These are phyloP conservation scores for Conus canariensis DNA, from an alignment of 2,888 invertebrate species.

Conservation along the genomic window DNA sequence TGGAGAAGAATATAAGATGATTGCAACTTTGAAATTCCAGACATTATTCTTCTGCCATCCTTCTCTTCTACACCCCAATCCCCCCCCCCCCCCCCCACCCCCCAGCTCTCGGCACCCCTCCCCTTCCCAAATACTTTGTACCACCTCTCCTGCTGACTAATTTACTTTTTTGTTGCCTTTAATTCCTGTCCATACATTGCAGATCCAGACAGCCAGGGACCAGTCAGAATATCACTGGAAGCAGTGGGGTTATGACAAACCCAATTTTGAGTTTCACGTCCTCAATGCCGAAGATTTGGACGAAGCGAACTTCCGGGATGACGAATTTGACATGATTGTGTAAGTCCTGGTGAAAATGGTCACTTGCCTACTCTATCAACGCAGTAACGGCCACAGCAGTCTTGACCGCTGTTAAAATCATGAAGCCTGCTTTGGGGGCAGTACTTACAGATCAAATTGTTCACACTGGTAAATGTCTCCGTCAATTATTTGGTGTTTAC, in stretches of 20 bases:
- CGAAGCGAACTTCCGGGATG: slow-evolving; percentile 48
- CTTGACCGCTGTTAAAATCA: background rate
- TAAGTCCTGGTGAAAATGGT: slow-evolving; percentile 45
- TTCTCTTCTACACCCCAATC: no score
- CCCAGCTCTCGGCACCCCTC: no score
- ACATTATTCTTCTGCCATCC: no score
- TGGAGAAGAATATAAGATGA: no score
- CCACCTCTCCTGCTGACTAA: no score
- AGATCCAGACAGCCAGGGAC: slow-evolving; percentile 42
- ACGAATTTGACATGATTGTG: slow-evolving; percentile 61
- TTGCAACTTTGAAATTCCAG: no score
- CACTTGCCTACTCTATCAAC: background rate
- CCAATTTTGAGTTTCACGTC: slow-evolving; percentile 58
- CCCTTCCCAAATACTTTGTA: no score
- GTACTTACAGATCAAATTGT: no score
- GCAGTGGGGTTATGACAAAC: slow-evolving; percentile 56
- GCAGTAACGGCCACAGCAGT: background rate
- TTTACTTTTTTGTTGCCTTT: background rate
- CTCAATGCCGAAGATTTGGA: slow-evolving; percentile 59
- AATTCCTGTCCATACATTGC: background rate
- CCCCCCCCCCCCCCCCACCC: no score
- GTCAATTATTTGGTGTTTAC: no score
- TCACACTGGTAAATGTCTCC: no score
- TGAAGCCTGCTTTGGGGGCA: no score
- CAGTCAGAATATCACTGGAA: slow-evolving; percentile 56